A percentile compares a stretch with the other conserved stretches of the same genome.
Evolutionary conservation across 2,113 vertebrate species (phyloP).

Genomic region (Alectura lathami): DNA sequence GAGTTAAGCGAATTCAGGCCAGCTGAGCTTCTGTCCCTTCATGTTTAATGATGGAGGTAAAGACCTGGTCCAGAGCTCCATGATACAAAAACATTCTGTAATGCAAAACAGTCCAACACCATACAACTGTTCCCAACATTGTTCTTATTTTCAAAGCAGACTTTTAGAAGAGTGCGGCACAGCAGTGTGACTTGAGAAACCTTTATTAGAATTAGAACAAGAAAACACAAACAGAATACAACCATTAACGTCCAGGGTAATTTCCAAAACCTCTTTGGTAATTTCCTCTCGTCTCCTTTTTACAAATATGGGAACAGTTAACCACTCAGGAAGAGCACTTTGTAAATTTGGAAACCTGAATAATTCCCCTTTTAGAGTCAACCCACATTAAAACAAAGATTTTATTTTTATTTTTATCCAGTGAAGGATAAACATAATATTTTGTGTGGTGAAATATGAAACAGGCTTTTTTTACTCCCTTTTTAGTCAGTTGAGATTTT

Average conservation of each 20-base stretch:
- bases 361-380: conserved; percentile 49
- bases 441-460: conserved; percentile 18
- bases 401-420: conserved; percentile 48
- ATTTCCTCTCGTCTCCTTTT: conserved; percentile 57
- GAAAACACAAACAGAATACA: not conserved
- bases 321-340: conserved; percentile 68
- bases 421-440: conserved; percentile 21
- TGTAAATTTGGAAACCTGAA: conserved; percentile 66
- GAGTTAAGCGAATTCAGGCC: not conserved
- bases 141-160: conserved; percentile 15
- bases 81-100: not conserved
- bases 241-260: conserved; percentile 12
- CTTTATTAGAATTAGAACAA: conserved; percentile 41
- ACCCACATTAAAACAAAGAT: conserved; percentile 56
- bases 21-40: conserved; percentile 11
- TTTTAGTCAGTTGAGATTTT: not conserved
- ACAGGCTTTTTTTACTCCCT: not conserved
- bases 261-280: conserved; percentile 42
- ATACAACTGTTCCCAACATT: not conserved
- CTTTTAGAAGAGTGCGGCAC: not conserved
- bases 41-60: not conserved
- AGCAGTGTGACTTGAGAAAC: conserved; percentile 35
- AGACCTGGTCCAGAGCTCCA: not conserved
- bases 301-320: conserved; percentile 68
- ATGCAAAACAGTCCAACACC: not conserved